Evolutionary conservation across 2,888 invertebrate genomes (phyloP).

Genomic region (Ochropleura leucogaster): DNA sequence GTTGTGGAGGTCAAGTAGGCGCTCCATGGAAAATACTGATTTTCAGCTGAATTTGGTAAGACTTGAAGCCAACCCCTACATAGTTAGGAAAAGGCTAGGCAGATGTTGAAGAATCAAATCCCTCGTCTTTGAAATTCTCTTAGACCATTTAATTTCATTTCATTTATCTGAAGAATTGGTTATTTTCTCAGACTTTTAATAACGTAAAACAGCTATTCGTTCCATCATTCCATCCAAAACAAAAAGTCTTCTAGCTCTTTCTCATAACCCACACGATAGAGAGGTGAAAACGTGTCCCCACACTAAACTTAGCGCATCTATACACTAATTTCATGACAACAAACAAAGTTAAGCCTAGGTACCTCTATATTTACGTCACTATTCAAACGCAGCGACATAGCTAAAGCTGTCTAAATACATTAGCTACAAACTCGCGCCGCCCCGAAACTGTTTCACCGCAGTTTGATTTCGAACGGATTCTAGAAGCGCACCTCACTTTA

Average conservation of each 20-base stretch:
- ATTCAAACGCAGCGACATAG: constrained; percentile 65
- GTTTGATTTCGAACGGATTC: constrained; percentile 79
- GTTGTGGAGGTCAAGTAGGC: no score
- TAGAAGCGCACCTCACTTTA: constrained; percentile 71
- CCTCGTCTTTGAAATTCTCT: background rate
- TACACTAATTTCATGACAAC: constrained; percentile 45
- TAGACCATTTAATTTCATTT: background rate
- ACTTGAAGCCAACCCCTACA: no score
- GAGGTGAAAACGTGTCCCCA: background rate
- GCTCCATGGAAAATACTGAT: no score
- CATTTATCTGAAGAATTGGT: background rate
- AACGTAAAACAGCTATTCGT: no score
- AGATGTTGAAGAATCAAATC: no score
- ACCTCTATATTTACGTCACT: constrained; percentile 43
- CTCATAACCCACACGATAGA: background rate
- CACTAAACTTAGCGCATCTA: constrained; percentile 35
- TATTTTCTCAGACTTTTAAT: background rate
- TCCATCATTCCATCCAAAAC: background rate
- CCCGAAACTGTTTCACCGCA: constrained; percentile 75
- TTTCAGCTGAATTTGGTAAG: no score
- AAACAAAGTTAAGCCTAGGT: constrained; percentile 38
- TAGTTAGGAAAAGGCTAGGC: no score
- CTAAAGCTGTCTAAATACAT: constrained; percentile 73
- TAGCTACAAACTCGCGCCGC: constrained; percentile 71
- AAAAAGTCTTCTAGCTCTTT: background rate